These are phyloP conservation scores for Trichosurus vulpecula DNA, from an alignment of 2,797 vertebrate genomes.

Conservation along the genomic window DNA sequence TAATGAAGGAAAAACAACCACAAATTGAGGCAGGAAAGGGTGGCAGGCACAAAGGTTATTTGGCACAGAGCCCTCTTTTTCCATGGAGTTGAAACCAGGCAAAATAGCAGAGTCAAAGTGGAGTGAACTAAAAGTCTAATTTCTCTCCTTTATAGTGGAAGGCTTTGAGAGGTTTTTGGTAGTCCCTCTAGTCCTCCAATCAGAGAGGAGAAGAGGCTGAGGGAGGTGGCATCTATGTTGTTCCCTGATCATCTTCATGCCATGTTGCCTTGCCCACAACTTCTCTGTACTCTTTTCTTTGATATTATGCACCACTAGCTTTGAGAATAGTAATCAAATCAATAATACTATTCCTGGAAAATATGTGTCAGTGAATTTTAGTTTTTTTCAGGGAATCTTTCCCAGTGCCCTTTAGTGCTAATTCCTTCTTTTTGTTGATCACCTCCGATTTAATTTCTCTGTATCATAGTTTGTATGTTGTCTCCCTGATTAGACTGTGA, in stretches of 20 bases:
- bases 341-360: neutral
- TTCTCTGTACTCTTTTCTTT: neutral
- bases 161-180: neutral
- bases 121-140: neutral
- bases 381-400: neutral
- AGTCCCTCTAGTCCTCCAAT: neutral
- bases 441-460: neutral
- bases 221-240: neutral
- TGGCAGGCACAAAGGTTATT: fast-evolving
- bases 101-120: neutral
- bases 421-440: neutral
- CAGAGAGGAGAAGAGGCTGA: neutral
- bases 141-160: neutral
- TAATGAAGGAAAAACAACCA: neutral
- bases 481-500: neutral
- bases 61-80: neutral
- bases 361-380: neutral
- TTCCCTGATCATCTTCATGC: neutral
- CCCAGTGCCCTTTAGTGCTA: neutral
- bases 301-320: neutral
- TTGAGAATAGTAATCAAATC: neutral
- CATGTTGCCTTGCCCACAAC: neutral
- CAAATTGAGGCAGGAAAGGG: neutral
- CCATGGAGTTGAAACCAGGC: neutral
- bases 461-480: neutral